phyloP scores from a whole-genome alignment of 2,113 vertebrate species.

The Ranitomeya imitator region DNA sequence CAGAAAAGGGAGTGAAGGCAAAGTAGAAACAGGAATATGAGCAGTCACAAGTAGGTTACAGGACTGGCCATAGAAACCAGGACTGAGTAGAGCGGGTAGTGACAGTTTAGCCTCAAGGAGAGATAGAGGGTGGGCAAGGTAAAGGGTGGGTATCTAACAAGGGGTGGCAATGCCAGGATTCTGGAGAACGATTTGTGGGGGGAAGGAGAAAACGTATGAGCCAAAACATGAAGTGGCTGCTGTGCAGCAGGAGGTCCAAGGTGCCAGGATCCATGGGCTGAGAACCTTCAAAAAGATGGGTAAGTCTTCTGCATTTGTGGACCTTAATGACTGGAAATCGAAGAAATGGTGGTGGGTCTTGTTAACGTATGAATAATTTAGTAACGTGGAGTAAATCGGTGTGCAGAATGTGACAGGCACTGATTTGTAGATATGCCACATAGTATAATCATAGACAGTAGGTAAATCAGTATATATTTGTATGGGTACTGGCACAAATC shows the following conservation, averaged over 20 bases:
- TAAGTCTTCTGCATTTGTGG: constrained; percentile 25
- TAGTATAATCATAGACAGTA: neutral
- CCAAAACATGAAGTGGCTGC: constrained; percentile 29
- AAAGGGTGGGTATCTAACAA: neutral
- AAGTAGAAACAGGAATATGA: constrained; percentile 10
- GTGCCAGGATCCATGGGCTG: constrained; percentile 24
- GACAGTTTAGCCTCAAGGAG: neutral
- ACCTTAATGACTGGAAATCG: neutral
- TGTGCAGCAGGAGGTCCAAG: constrained; percentile 8
- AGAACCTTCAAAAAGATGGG: constrained; percentile 50
- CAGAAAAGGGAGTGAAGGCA: constrained; percentile 1
- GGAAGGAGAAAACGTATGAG: constrained; percentile 11
- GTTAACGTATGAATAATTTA: neutral
- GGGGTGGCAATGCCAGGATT: constrained; percentile 28
- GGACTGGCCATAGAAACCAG: neutral
- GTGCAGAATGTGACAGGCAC: neutral
- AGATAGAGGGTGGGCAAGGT: neutral
- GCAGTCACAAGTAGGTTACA: neutral
- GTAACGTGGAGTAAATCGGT: neutral
- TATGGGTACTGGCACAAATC: no score
- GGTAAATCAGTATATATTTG: neutral
- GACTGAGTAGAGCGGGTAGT: neutral
- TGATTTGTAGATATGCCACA: neutral
- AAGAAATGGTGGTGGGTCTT: neutral
- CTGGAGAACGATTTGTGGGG: constrained; percentile 36